A percentile compares a stretch with the other conserved stretches of the same genome.
Conservation (phyloP, 2,888 invertebrate genomes). For the Microplitis deprimator region DNA sequence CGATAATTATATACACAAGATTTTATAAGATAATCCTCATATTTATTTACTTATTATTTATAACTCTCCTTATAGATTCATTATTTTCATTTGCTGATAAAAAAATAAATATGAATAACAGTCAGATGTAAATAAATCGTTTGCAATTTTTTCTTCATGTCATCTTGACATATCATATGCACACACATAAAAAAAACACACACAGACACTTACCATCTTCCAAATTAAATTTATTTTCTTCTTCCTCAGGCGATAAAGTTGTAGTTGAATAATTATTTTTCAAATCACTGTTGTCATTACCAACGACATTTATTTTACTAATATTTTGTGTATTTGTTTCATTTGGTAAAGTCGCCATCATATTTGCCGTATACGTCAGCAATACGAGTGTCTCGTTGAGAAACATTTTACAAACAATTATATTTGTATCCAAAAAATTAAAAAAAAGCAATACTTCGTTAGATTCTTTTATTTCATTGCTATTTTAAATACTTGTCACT, state of each 20-base stretch:
- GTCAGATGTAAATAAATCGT: not conserved
- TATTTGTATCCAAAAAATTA: constrained; percentile 29
- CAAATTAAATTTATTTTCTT: constrained; percentile 62
- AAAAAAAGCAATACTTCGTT: not conserved
- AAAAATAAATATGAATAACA: not conserved
- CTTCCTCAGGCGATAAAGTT: constrained; percentile 62
- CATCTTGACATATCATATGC: not conserved
- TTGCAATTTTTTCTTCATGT: not conserved
- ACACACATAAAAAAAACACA: not conserved
- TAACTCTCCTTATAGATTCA: not conserved
- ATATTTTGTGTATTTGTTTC: constrained; percentile 48
- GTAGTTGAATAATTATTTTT: constrained; percentile 56
- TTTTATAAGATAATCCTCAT: not conserved
- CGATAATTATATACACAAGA: not conserved
- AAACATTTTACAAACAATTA: constrained; percentile 53
- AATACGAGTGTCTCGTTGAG: constrained; percentile 63
- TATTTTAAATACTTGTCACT: too few species aligned
- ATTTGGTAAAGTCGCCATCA: constrained; percentile 60
- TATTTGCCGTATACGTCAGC: constrained; percentile 62
- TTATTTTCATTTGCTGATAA: not conserved
- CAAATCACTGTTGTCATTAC: constrained; percentile 27
- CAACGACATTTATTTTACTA: not conserved
- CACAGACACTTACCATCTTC: constrained; percentile 60
- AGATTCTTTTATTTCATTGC: too few species aligned
- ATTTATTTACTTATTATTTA: not conserved